phyloP scores from a whole-genome alignment of 53 echinoderm and acorn worm species.

The Echinometra lucunter region DNA sequence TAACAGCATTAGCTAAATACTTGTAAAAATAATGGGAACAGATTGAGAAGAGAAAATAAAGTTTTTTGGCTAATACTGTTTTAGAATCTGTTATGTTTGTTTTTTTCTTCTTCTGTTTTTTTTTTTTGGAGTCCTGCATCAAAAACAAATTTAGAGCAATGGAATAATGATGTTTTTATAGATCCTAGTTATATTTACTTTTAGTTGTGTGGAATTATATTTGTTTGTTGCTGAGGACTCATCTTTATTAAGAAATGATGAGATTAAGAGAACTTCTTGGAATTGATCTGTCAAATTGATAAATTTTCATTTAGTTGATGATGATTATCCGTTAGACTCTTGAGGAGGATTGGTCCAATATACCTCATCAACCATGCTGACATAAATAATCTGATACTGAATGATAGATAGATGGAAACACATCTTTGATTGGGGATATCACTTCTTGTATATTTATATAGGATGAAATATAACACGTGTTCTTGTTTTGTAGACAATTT shows the following conservation, averaged over 20 bases:
- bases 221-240: too few species aligned
- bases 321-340: slow-evolving; percentile 58
- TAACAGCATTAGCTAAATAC: too few species aligned
- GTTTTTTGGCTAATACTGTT: neutral
- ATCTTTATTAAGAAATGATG: too few species aligned
- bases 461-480: neutral
- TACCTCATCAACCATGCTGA: slow-evolving; percentile 50
- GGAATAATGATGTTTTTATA: too few species aligned
- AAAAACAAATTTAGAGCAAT: too few species aligned
- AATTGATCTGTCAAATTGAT: neutral
- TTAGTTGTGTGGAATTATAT: too few species aligned
- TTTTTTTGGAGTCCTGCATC: too few species aligned
- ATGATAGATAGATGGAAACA: neutral
- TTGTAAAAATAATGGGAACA: too few species aligned
- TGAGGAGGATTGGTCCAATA: slow-evolving; percentile 61
- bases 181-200: too few species aligned
- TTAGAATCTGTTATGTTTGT: neutral
- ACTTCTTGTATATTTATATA: neutral
- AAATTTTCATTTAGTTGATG: neutral
- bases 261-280: neutral
- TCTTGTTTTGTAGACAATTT: too few species aligned
- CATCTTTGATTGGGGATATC: neutral
- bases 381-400: slow-evolving; percentile 4
- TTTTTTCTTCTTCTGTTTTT: too few species aligned
- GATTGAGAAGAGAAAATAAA: neutral